Evolutionary conservation across 2,888 invertebrate species (phyloP).

Genomic region (Erebia palarica): DNA sequence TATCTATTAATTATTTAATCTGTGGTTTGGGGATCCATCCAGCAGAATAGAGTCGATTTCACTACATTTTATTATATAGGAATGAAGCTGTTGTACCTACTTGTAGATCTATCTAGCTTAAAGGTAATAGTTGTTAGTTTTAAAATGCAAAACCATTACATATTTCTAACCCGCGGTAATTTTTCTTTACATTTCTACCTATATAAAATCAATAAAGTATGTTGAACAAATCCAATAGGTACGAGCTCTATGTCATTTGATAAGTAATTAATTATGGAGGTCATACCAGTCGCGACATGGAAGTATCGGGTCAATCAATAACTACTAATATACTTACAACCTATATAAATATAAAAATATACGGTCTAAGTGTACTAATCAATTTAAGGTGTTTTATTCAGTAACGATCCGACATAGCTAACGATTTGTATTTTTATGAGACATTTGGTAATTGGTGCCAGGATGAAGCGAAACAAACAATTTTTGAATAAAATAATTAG

Average conservation of each 20-base stretch:
- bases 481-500: no score
- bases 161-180: no score
- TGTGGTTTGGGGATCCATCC: neutral
- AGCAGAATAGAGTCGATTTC: no score
- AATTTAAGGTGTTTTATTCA: conserved; percentile 45
- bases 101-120: no score
- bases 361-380: conserved; percentile 48
- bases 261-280: conserved; percentile 9
- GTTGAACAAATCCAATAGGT: neutral
- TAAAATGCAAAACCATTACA: no score
- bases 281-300: conserved; percentile 44
- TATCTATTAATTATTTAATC: no score
- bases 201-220: neutral
- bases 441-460: no score
- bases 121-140: no score
- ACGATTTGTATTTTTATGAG: neutral
- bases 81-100: no score
- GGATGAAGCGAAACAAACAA: no score
- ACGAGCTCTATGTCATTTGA: neutral
- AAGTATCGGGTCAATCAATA: conserved; percentile 62
- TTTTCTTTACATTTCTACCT: neutral
- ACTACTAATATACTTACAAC: neutral
- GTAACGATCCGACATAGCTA: neutral
- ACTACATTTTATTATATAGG: no score
- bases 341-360: conserved; percentile 63